Evolutionary conservation across 2,888 invertebrate genomes (phyloP).

Genomic region (Epirrhoe alternata): DNA sequence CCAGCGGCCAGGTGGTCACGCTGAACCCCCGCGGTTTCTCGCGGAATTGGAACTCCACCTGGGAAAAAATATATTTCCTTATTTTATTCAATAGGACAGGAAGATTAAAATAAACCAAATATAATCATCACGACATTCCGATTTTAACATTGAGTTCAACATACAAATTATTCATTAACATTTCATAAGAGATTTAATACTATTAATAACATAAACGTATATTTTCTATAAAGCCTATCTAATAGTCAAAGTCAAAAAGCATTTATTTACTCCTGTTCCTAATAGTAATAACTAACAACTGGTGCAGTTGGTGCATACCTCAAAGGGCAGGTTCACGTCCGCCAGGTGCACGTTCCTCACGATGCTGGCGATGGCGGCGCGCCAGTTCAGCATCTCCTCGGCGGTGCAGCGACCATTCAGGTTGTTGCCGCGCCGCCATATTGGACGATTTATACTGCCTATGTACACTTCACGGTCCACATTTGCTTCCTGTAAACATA

Average conservation of each 20-base stretch:
- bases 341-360: neutral
- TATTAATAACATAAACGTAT: no score
- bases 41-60: conserved; percentile 30
- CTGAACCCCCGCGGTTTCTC: conserved; percentile 13
- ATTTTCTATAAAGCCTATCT: no score
- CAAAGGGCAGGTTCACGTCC: conserved; percentile 14
- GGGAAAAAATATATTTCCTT: neutral
- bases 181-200: no score
- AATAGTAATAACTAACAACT: no score
- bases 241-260: no score
- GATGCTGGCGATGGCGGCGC: neutral
- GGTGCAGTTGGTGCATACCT: conserved; percentile 12
- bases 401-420: neutral
- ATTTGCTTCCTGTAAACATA: conserved; percentile 18
- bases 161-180: no score
- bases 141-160: neutral
- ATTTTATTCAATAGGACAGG: neutral
- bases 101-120: neutral
- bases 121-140: no score
- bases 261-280: no score
- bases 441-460: conserved; percentile 9
- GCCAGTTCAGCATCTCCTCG: conserved; percentile 1
- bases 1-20: conserved; percentile 12
- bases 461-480: conserved; percentile 26
- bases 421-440: conserved; percentile 24